Conservation (phyloP, 2,888 invertebrate species). For the Ypsolopha sequella region DNA sequence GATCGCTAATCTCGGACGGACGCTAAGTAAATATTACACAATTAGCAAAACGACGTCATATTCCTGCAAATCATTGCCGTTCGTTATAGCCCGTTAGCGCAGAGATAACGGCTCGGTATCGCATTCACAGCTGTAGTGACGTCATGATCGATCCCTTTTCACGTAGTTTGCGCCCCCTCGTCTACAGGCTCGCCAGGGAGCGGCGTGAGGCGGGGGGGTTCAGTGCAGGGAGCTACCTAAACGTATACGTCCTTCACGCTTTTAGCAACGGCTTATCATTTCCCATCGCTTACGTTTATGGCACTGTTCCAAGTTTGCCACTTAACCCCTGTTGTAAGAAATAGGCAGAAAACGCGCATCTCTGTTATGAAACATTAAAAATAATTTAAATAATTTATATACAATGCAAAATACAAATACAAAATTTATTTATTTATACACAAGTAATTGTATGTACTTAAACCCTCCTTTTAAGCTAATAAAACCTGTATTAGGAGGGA, state of each 20-base stretch:
- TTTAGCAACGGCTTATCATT: not conserved
- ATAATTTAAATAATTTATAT: too few species aligned
- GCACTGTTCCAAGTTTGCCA: not conserved
- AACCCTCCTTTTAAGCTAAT: too few species aligned
- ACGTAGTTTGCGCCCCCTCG: conserved; percentile 32
- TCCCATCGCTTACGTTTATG: not conserved
- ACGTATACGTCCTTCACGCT: conserved; percentile 1
- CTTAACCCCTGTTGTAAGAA: not conserved
- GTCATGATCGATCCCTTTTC: conserved; percentile 38
- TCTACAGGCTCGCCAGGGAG: not conserved
- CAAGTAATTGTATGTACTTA: too few species aligned
- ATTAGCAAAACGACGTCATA: too few species aligned
- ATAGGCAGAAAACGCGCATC: not conserved
- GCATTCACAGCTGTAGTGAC: conserved; percentile 39
- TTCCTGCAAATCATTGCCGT: too few species aligned
- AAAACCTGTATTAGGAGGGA: too few species aligned
- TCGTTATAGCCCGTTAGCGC: not conserved
- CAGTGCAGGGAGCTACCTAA: not conserved
- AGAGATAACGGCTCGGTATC: not conserved
- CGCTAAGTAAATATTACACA: too few species aligned
- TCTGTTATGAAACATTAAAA: too few species aligned
- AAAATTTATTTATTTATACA: too few species aligned
- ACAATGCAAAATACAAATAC: too few species aligned
- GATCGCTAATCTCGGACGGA: too few species aligned
- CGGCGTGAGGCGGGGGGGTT: not conserved